phyloP scores from a whole-genome alignment of 2,797 vertebrate genomes.

The Neosilurus mollespiculum region DNA sequence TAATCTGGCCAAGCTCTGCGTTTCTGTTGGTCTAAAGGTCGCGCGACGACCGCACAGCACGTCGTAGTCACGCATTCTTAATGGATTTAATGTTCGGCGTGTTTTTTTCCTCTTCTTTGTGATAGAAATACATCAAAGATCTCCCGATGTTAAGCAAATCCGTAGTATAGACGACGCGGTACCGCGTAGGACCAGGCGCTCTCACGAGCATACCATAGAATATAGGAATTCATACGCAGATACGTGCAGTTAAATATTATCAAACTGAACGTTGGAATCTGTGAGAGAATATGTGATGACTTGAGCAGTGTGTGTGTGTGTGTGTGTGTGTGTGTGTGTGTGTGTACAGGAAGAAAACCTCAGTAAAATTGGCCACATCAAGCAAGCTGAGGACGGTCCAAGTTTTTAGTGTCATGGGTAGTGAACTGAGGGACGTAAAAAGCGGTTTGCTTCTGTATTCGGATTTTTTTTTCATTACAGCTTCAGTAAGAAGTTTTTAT shows the following conservation, averaged over 20 bases:
- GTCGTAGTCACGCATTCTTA: conserved; percentile 10
- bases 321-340: conserved; percentile 18
- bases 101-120: not conserved
- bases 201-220: not conserved
- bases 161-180: conserved; percentile 4
- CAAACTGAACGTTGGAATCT: conserved; percentile 12
- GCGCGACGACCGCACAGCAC: conserved; percentile 13
- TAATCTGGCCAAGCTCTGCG: conserved; percentile 44
- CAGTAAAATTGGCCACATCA: conserved; percentile 47
- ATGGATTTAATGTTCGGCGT: not conserved
- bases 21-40: conserved; percentile 22
- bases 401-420: conserved; percentile 27
- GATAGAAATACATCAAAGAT: not conserved
- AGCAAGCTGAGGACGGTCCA: conserved; percentile 41
- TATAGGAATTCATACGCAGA: conserved; percentile 17
- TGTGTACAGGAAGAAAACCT: conserved; percentile 39
- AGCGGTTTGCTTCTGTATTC: not conserved
- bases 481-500: conserved; percentile 3
- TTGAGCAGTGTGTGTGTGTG: conserved; percentile 33
- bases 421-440: conserved; percentile 29
- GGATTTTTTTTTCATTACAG: not conserved
- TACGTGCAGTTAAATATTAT: conserved; percentile 41
- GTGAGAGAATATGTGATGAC: conserved; percentile 23
- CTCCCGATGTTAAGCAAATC: not conserved
- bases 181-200: conserved; percentile 7